Base-by-base conservation (phyloP, 1,140 invertebrate genomes). In the Polyergus mexicanus region DNA sequence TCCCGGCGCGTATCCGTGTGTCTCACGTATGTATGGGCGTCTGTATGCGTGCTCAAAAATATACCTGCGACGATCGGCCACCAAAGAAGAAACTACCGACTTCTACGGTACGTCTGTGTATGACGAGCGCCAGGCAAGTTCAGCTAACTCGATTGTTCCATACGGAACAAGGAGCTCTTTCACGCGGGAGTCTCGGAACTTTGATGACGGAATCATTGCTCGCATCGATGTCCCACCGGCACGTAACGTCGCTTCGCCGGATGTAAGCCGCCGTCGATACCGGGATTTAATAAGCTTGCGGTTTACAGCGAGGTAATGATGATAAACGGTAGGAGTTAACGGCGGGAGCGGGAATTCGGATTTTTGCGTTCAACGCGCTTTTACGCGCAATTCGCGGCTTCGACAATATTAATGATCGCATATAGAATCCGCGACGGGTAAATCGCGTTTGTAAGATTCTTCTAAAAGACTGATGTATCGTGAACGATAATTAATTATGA, bases 81-180 rank as follows among this genome's bases (percentile, higher is more conserved):
- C 71, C 85, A 81, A 86, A 32, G 51, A n/a, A 80, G 78, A 72
- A 58, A 83, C 68, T 44, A 72, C 54, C 68, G 54, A 28, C 47
- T 47, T 4, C 44, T 22, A 22, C 35, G 65, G n/a, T 19, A 16
- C 41, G 44, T 35, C 78, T 66, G 54, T 71, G 77, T 54, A 25
- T 22, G 84, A 58, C 66, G 72, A 69, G 72, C 78, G 75, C 72
- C 75, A 22, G 28, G 88, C 77, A 86, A 88, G 83, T 90, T 81
- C 25, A 83, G 88, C 78, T 90, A 91, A 91, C 91, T 90, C 91
- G 87, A 91, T 91, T 91, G 91, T 91, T 91, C 90, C 81, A 71
- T 88, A 84, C 72, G 90, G 75, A 88, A 91, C 91, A 91, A 91
- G 88, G 90, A 86, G 77, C 84, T 86, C 91, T 91, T 91, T 91